Evolutionary conservation across 2,113 vertebrate genomes (phyloP).

Genomic region (Noctilio leporinus): DNA sequence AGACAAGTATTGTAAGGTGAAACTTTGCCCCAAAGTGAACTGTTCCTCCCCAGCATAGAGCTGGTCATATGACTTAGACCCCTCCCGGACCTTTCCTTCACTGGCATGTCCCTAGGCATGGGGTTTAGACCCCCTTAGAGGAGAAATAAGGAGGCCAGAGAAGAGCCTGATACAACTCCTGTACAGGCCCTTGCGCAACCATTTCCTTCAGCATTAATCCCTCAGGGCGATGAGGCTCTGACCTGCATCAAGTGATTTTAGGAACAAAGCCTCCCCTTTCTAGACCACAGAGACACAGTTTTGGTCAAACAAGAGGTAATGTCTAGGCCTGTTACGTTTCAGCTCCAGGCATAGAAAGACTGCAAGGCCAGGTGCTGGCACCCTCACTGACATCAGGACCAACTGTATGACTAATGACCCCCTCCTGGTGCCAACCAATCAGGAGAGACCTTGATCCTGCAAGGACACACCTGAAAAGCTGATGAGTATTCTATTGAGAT

Average conservation of each 20-base stretch:
- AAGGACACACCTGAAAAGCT: not conserved
- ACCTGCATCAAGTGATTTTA: not conserved
- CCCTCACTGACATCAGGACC: not conserved
- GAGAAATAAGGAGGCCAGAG: not conserved
- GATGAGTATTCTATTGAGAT: not conserved
- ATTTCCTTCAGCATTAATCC: not conserved
- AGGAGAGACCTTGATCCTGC: not conserved
- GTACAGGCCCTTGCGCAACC: not conserved
- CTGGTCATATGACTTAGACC: not conserved
- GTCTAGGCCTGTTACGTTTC: not conserved
- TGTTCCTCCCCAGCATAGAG: not conserved
- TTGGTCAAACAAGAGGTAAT: not conserved
- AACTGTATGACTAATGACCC: not conserved
- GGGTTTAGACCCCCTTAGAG: not conserved
- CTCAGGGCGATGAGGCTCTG: not conserved
- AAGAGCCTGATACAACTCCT: not conserved
- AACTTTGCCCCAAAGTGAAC: not conserved
- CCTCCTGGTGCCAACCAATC: not conserved
- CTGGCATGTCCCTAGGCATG: not conserved
- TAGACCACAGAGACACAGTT: not conserved
- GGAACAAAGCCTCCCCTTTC: not conserved
- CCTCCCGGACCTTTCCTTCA: not conserved
- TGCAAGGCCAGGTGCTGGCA: not conserved
- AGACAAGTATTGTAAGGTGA: not conserved
- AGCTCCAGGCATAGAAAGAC: not conserved